These are phyloP conservation scores for Hoplostethus mediterraneus DNA, from an alignment of 2,797 vertebrate species.

Conservation along the genomic window DNA sequence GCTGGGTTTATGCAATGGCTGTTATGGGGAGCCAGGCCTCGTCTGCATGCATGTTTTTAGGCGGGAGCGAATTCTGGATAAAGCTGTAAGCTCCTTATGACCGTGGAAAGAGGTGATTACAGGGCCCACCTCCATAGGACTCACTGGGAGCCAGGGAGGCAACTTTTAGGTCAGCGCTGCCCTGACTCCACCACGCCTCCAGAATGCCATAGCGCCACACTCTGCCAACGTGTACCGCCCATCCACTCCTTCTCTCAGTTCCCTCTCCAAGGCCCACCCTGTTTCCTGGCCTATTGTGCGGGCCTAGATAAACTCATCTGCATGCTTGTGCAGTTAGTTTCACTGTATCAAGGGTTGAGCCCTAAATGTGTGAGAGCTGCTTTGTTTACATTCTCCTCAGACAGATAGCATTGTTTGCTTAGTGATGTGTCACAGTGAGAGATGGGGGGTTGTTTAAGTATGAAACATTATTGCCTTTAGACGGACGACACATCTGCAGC, in stretches of 20 bases:
- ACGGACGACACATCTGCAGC: neutral
- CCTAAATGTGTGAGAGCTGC: constrained; percentile 23
- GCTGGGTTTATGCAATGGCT: constrained; percentile 82
- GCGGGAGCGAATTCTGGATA: constrained; percentile 79
- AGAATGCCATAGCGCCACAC: constrained; percentile 48
- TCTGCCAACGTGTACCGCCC: constrained; percentile 43
- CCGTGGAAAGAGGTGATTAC: constrained; percentile 85
- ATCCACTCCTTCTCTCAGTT: constrained; percentile 21
- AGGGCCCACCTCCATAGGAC: constrained; percentile 80
- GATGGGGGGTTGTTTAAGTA: constrained; percentile 35
- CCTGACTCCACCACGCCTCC: constrained; percentile 65
- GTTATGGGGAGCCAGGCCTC: constrained; percentile 79
- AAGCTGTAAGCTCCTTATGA: constrained; percentile 86
- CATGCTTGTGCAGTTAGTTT: constrained; percentile 39
- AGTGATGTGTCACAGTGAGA: constrained; percentile 39
- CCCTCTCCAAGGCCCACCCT: constrained; percentile 44
- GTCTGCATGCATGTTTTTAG: constrained; percentile 83
- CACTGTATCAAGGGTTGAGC: constrained; percentile 40
- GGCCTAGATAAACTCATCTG: constrained; percentile 49
- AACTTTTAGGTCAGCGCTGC: constrained; percentile 85
- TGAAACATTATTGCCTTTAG: constrained; percentile 29
- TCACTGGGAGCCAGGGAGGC: constrained; percentile 75
- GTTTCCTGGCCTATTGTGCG: constrained; percentile 26
- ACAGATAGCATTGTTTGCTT: constrained; percentile 44
- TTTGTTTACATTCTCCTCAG: constrained; percentile 38